Conservation (phyloP, 2,888 invertebrate genomes). For the Rhingia campestris region DNA sequence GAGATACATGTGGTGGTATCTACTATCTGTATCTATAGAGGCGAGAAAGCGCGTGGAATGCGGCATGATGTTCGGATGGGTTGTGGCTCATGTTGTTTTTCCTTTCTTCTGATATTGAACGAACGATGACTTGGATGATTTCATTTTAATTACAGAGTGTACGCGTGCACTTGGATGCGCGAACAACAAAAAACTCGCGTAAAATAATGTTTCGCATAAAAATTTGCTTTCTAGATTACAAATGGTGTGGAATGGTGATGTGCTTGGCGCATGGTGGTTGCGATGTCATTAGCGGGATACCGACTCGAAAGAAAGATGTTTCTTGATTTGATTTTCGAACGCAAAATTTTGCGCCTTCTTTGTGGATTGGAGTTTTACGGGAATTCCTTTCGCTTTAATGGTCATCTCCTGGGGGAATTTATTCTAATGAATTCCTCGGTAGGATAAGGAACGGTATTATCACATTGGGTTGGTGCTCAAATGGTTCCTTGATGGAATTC, state of each 20-base stretch:
- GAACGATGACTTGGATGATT: conserved; percentile 70
- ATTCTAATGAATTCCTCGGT: conserved; percentile 3
- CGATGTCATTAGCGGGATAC: conserved; percentile 55
- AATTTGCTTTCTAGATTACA: conserved; percentile 62
- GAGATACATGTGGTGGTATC: neutral
- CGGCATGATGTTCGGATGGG: conserved; percentile 49
- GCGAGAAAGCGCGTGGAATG: conserved; percentile 64
- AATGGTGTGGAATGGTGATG: conserved; percentile 52
- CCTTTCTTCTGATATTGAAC: conserved; percentile 51
- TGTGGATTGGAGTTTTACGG: conserved; percentile 23
- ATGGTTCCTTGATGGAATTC: neutral
- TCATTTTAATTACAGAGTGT: conserved; percentile 71
- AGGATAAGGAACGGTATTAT: conserved; percentile 8
- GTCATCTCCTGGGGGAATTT: neutral
- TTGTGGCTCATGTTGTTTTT: conserved; percentile 48
- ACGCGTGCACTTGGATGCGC: conserved; percentile 36
- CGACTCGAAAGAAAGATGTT: conserved; percentile 9
- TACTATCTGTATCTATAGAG: neutral
- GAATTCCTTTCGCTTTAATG: conserved; percentile 31
- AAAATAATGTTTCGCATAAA: conserved; percentile 63
- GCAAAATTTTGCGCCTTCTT: neutral
- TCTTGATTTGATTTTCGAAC: conserved; percentile 34
- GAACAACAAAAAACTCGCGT: conserved; percentile 13
- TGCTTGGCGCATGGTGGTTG: conserved; percentile 31
- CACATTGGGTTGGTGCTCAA: neutral